Evolutionary conservation across 2,888 invertebrate genomes (phyloP).

Genomic region (Sepioteuthis lessoniana): DNA sequence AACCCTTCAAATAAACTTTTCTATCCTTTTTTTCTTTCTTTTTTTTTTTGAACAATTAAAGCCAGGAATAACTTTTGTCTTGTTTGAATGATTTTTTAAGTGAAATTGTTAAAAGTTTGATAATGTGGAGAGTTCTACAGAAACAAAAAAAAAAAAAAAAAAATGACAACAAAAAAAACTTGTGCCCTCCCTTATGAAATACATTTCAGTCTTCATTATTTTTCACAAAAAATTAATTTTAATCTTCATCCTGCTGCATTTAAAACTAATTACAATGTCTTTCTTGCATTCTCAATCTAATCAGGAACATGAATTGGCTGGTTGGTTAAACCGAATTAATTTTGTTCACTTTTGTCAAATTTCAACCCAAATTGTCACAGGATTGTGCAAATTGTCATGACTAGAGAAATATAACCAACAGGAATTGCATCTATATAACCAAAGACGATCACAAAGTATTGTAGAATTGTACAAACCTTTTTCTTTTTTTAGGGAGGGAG

Average conservation of each 20-base stretch:
- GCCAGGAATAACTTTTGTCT: constrained; percentile 11
- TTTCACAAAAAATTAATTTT: not conserved
- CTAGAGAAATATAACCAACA: not conserved
- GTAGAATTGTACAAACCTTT: not conserved
- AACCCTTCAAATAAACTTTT: not conserved
- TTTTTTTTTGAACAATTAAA: constrained; percentile 20
- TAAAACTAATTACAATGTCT: constrained; percentile 21
- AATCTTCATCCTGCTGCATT: not conserved
- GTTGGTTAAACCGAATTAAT: constrained; percentile 33
- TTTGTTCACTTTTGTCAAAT: constrained; percentile 23
- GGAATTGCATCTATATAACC: constrained; percentile 1
- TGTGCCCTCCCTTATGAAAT: not conserved
- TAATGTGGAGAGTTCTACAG: not conserved
- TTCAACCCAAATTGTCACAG: not conserved
- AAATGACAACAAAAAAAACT: no score
- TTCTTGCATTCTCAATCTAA: constrained; percentile 20
- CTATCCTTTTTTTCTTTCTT: not conserved
- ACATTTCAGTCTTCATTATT: not conserved
- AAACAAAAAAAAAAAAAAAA: not conserved
- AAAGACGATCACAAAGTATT: constrained; percentile 33
- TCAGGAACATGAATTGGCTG: not conserved
- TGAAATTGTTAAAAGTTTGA: constrained; percentile 33
- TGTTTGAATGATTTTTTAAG: not conserved
- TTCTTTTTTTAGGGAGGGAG: not conserved
- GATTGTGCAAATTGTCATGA: not conserved